Percentiles rank a stretch among this genome's conserved stretches.
Evolutionary conservation across 2,113 vertebrate genomes (phyloP).

Genomic region (Meleagris gallopavo): DNA sequence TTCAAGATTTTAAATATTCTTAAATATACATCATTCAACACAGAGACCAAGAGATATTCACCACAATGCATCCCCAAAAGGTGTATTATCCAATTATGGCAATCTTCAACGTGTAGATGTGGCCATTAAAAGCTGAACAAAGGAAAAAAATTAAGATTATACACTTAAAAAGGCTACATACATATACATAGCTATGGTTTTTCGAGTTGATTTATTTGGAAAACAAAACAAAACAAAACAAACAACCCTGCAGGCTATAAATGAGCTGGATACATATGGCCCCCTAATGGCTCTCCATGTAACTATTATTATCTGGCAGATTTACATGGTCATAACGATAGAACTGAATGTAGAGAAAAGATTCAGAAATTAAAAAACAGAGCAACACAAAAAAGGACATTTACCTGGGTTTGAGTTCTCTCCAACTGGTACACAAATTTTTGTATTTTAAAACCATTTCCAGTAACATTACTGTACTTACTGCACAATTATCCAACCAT

Average conservation of each 20-base stretch:
- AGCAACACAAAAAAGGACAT: neutral
- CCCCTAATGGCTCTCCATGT: neutral
- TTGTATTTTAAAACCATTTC: neutral
- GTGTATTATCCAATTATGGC: neutral
- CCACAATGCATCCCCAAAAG: neutral
- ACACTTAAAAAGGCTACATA: neutral
- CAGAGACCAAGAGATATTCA: neutral
- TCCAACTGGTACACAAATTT: neutral
- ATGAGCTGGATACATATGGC: neutral
- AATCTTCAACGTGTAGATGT: neutral
- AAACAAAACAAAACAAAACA: neutral
- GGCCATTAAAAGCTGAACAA: neutral
- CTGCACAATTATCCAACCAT: neutral
- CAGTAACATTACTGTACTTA: neutral
- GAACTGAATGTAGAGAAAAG: neutral
- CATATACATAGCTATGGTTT: neutral
- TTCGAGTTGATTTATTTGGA: neutral
- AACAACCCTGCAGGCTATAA: neutral
- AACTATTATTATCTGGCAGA: constrained; percentile 24
- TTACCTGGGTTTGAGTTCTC: neutral
- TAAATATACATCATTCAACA: neutral
- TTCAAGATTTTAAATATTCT: neutral
- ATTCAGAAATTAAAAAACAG: neutral
- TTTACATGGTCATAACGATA: neutral
- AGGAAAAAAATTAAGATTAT: neutral